Evolutionary conservation across 1,140 invertebrate genomes (phyloP).

Genomic region (Yoshiicerus persimilis): DNA sequence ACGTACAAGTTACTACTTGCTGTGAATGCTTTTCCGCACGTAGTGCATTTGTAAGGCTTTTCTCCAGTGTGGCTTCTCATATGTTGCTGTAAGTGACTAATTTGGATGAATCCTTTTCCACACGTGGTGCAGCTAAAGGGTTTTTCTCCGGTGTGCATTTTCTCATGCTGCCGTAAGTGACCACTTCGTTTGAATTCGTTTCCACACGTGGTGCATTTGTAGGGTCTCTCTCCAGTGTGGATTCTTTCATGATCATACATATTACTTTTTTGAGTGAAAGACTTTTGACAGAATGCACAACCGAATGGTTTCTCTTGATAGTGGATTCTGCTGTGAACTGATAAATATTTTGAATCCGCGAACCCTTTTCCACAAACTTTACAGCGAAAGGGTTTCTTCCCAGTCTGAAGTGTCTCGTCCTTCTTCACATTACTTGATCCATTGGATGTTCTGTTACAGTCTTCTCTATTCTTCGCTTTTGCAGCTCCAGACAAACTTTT

Average conservation of each 20-base stretch:
- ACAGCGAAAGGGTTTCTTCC: too few relatives aligned
- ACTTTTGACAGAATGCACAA: background rate
- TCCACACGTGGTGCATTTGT: background rate
- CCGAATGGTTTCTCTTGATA: background rate
- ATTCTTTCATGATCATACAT: background rate
- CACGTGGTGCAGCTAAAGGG: background rate
- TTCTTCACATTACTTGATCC: too few relatives aligned
- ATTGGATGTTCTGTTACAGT: too few relatives aligned
- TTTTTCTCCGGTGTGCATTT: background rate
- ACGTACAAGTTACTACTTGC: background rate
- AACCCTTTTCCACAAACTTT: too few relatives aligned
- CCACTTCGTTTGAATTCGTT: background rate
- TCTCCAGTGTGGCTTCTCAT: background rate
- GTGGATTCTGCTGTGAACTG: too few relatives aligned
- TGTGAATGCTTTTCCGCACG: background rate
- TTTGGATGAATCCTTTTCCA: background rate
- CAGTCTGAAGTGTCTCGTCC: too few relatives aligned
- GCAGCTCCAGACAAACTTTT: too few relatives aligned
- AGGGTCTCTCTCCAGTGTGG: background rate
- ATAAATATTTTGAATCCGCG: too few relatives aligned
- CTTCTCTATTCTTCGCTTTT: too few relatives aligned
- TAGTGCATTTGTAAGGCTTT: background rate
- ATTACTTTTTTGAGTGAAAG: background rate
- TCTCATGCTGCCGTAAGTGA: background rate
- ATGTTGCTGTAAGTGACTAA: background rate